Conservation (phyloP, 1,140 invertebrate genomes). For the Portunus trituberculatus region DNA sequence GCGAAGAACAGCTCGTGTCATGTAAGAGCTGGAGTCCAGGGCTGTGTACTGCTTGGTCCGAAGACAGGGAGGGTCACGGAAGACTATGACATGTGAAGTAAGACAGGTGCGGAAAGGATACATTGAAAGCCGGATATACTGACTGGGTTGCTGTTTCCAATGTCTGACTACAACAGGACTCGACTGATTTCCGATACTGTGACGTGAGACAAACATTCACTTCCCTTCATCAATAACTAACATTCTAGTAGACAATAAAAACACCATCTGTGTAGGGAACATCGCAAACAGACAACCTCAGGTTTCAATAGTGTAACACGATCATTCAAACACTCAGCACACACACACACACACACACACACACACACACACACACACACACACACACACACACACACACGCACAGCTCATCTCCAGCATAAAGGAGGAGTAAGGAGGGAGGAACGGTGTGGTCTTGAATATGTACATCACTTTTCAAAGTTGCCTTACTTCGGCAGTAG, state of each 20-base stretch:
- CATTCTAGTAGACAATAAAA: not conserved
- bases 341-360: not conserved
- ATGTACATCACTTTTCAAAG: not conserved
- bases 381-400: not conserved
- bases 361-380: not conserved
- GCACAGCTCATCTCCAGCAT: no score
- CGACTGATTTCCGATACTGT: no score
- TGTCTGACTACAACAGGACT: not conserved
- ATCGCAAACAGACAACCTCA: not conserved
- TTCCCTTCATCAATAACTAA: no score
- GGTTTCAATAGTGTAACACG: not conserved
- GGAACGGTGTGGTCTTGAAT: not conserved
- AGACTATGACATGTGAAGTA: not conserved
- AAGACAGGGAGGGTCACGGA: not conserved
- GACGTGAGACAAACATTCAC: no score
- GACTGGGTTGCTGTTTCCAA: conserved; percentile 18
- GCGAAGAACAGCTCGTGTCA: not conserved
- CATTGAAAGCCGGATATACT: conserved; percentile 35
- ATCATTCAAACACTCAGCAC: not conserved
- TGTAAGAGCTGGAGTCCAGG: not conserved
- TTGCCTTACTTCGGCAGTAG: conserved; percentile 88
- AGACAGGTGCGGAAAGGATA: conserved; percentile 8
- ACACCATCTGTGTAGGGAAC: not conserved
- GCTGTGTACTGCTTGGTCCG: not conserved
- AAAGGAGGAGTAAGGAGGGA: not conserved